These are phyloP conservation scores for Himalopsyche phryganea DNA, from an alignment of 1,140 invertebrate species.

Conservation along the genomic window DNA sequence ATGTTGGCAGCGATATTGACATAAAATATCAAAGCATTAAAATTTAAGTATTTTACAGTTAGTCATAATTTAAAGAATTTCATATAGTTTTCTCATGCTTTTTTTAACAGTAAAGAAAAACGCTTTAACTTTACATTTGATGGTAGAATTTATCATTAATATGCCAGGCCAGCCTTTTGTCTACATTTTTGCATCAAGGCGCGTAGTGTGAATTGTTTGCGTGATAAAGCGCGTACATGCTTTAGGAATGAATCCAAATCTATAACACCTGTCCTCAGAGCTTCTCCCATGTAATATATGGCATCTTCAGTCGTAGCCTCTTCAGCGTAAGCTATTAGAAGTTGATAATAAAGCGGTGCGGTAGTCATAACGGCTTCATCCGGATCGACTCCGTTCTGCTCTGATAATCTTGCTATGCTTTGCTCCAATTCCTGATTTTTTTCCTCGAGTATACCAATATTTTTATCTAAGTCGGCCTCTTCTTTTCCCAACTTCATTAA, in stretches of 20 bases:
- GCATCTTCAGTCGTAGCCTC: constrained; percentile 98
- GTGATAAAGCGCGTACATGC: constrained; percentile 90
- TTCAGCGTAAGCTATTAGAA: constrained; percentile 94
- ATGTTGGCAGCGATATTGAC: too few species aligned
- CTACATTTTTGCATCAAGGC: constrained; percentile 96
- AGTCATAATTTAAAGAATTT: too few species aligned
- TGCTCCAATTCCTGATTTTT: constrained; percentile 85
- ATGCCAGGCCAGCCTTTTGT: constrained; percentile 86
- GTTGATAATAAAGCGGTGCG: constrained; percentile 94
- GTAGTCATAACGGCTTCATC: constrained; percentile 97
- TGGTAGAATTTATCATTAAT: constrained; percentile 37
- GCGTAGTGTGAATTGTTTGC: constrained; percentile 92
- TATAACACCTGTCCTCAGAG: constrained; percentile 85
- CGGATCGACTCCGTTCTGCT: constrained; percentile 80
- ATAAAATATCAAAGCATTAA: too few species aligned
- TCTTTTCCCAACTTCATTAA: constrained; percentile 80
- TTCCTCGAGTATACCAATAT: constrained; percentile 76
- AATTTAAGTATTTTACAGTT: too few species aligned
- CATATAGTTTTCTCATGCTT: too few species aligned
- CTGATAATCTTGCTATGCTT: constrained; percentile 72
- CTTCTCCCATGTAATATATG: constrained; percentile 98
- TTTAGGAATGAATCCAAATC: constrained; percentile 96
- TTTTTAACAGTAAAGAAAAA: too few species aligned
- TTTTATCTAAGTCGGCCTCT: constrained; percentile 80
- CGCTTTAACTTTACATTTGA: too few species aligned